A percentile compares a stretch with the other conserved stretches of the same genome.
Evolutionary conservation across 2,113 vertebrate genomes (phyloP).

Genomic region (Prochilodus magdalenae): DNA sequence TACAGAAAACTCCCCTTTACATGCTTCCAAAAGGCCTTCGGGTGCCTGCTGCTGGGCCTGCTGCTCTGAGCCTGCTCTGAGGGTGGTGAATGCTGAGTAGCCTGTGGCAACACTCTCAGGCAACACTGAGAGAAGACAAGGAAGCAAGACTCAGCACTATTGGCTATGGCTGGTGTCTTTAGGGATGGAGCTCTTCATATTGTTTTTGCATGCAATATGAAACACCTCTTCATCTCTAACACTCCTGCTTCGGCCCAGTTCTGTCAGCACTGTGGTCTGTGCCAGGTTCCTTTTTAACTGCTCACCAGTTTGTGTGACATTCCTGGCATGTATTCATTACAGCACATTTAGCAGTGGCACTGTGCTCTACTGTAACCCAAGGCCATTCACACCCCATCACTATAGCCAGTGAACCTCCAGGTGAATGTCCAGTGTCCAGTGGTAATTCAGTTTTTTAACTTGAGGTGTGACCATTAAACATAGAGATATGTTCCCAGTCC

Average conservation of each 20-base stretch:
- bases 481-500: background rate
- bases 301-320: constrained; percentile 21
- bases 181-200: background rate
- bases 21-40: background rate
- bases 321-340: constrained; percentile 46
- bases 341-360: constrained; percentile 18
- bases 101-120: background rate
- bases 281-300: constrained; percentile 34
- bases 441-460: too few relatives aligned
- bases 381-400: background rate
- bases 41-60: background rate
- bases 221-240: constrained; percentile 12
- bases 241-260: constrained; percentile 48
- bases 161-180: background rate
- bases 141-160: background rate
- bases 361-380: background rate
- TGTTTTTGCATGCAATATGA: constrained; percentile 12
- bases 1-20: background rate
- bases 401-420: background rate
- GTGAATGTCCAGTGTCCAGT: too few relatives aligned
- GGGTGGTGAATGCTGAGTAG: constrained; percentile 15
- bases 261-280: constrained; percentile 40
- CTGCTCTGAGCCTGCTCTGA: background rate
- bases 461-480: background rate
- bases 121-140: background rate